phyloP scores from a whole-genome alignment of 2,888 invertebrate species.

The Pelosia muscerda region DNA sequence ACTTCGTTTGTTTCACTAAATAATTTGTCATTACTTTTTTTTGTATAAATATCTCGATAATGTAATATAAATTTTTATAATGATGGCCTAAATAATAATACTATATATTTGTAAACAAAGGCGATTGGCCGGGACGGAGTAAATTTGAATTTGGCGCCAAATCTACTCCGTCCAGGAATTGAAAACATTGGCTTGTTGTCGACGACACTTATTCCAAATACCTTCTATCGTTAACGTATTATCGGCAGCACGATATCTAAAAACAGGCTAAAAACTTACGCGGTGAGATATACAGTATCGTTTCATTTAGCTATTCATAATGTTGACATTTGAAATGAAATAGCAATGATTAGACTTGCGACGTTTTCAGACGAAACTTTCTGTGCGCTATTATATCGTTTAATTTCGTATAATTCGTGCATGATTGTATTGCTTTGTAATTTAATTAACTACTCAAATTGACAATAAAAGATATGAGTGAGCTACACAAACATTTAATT shows the following conservation, averaged over 20 bases:
- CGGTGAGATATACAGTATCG: constrained; percentile 74
- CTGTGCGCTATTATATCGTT: constrained; percentile 66
- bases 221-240: constrained; percentile 65
- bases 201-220: constrained; percentile 61
- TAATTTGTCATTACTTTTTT: constrained; percentile 81
- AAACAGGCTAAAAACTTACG: constrained; percentile 74
- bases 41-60: constrained; percentile 78
- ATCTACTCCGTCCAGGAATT: constrained; percentile 50
- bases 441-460: constrained; percentile 51
- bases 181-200: constrained; percentile 55
- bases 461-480: constrained; percentile 55
- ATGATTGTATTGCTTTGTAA: constrained; percentile 38
- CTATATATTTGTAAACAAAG: constrained; percentile 67
- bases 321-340: constrained; percentile 54
- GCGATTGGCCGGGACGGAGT: constrained; percentile 54
- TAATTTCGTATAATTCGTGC: constrained; percentile 50
- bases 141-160: constrained; percentile 50
- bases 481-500: constrained; percentile 50
- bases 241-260: constrained; percentile 70
- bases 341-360: constrained; percentile 62
- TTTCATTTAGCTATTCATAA: constrained; percentile 70
- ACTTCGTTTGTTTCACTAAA: constrained; percentile 76
- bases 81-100: constrained; percentile 81
- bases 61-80: constrained; percentile 78
- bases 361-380: constrained; percentile 70